Percentiles rank a stretch among this genome's conserved stretches.
phyloP scores from a whole-genome alignment of 2,888 invertebrate species.

The Tipula unca region DNA sequence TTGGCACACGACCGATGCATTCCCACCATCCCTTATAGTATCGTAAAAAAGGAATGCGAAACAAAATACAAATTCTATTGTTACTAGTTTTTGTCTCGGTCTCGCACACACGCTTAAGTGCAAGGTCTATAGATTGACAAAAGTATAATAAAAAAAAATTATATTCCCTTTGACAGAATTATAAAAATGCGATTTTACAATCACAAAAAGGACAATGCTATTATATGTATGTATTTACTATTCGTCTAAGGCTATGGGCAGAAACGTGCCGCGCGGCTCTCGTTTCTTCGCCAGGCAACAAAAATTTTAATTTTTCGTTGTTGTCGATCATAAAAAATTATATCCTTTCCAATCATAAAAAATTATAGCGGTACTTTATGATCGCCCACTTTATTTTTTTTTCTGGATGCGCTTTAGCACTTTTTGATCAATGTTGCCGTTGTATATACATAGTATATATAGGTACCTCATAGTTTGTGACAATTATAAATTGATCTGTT shows the following conservation, averaged over 20 bases:
- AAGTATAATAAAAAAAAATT: not conserved
- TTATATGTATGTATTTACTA: too few species aligned
- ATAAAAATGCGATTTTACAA: not conserved
- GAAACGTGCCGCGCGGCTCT: not conserved
- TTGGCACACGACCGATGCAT: slow-evolving; percentile 15
- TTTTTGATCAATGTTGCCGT: not conserved
- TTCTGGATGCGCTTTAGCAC: not conserved
- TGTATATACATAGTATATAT: too few species aligned
- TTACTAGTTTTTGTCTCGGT: not conserved
- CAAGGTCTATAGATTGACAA: not conserved
- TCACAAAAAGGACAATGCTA: not conserved
- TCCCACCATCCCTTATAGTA: not conserved
- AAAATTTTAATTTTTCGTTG: not conserved
- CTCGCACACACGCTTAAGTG: not conserved
- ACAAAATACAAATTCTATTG: not conserved
- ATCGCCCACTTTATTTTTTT: not conserved
- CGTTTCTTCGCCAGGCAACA: not conserved
- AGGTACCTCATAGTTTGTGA: too few species aligned
- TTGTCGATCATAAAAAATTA: not conserved
- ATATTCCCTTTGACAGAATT: not conserved
- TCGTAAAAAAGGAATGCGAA: not conserved
- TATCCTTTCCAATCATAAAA: not conserved
- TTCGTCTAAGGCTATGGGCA: not conserved
- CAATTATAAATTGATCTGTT: not conserved
- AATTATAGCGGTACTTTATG: not conserved